phyloP scores from a whole-genome alignment of 2,113 vertebrate genomes.

The Phasianus colchicus region DNA sequence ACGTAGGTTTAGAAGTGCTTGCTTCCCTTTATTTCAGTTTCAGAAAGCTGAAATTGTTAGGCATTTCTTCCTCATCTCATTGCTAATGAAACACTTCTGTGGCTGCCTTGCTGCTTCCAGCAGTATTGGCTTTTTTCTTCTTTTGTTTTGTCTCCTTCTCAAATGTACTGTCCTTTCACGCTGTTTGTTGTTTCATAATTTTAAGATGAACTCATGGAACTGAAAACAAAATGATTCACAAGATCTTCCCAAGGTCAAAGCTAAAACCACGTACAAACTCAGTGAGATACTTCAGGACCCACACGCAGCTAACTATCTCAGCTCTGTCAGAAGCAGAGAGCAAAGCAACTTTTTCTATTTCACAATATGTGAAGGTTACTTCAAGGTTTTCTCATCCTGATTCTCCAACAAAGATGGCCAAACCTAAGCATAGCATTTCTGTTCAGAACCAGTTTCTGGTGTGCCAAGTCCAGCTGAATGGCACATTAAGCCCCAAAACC shows the following conservation, averaged over 20 bases:
- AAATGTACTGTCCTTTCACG: not conserved
- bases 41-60: not conserved
- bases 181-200: not conserved
- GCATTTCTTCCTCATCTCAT: not conserved
- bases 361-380: not conserved
- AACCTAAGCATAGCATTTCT: not conserved
- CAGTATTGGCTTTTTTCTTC: not conserved
- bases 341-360: not conserved
- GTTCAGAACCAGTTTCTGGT: not conserved
- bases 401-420: not conserved
- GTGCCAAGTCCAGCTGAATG: not conserved
- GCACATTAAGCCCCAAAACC: not conserved
- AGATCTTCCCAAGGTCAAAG: not conserved
- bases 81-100: not conserved
- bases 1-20: not conserved
- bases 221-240: slow-evolving; percentile 1
- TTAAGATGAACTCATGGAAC: slow-evolving; percentile 9
- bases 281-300: not conserved
- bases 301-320: not conserved
- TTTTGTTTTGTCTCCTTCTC: not conserved
- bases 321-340: not conserved
- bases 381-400: not conserved
- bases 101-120: not conserved
- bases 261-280: not conserved
- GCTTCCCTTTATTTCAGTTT: not conserved